Evolutionary conservation across 2,888 invertebrate species (phyloP), one percentile per base, ranked within the genome.

Genomic region (Ligdia adustata): DNA sequence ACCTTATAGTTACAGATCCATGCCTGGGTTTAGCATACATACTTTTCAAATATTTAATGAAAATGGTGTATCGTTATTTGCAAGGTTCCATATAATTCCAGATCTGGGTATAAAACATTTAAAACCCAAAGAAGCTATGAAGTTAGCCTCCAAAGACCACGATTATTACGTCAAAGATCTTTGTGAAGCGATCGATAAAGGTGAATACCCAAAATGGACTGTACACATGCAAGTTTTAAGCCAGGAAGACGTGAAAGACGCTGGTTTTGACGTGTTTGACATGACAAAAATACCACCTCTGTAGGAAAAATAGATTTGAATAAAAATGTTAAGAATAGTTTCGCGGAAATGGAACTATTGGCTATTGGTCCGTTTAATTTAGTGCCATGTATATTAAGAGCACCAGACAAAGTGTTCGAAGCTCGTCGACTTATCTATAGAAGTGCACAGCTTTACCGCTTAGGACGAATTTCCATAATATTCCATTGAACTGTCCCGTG

Each of bases 401-500:
- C 95, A 22, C 96, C 96, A 0, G 98, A 98, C 74, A 97, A 95
- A 78, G 93, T 98, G 93, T 92, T 97, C 44, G 92, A 95, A 76
- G 95, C 95, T 4, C 93, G 96, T 47, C 89, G 96, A 1, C 94
- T 96, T 73, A 91, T 95, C 0, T 97, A 98, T 72, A 92, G 93
- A 0, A 98, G 98, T 75, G 95, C 98, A 0, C 98, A 98, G 68
- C 65, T 66, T 11, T 77, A 92, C 92, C 3, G 98, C 95, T 79
- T 98, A 64, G 98, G 98, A 6, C 95, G 2, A 98, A 99, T 87
- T 95, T 94, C 74, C 91, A 95, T 49, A 97, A 97, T 73, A 91
- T 99, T 37, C 95, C 97, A 0, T 96, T 98, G 15, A 98, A 98
- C 79, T 97, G 97, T 78, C 98, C 98, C 0, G 95, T 93, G 98